Evolutionary conservation across 2,888 invertebrate genomes (phyloP).

Genomic region (Drosophila austrosaltans): DNA sequence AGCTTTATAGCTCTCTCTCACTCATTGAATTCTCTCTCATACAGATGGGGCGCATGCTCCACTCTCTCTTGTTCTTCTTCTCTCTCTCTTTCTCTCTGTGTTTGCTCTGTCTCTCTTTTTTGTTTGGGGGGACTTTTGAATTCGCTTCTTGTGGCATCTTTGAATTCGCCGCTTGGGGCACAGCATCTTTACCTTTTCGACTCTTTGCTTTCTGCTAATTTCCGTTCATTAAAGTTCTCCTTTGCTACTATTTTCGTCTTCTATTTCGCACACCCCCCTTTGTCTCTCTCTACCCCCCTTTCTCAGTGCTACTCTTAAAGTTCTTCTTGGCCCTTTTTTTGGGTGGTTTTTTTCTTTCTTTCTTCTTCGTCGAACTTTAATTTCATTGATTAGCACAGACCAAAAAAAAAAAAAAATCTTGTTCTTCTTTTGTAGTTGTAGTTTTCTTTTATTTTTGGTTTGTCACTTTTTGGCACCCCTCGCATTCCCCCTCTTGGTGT

Average conservation of each 20-base stretch:
- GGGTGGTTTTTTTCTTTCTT: constrained; percentile 33
- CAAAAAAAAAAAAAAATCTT: constrained; percentile 28
- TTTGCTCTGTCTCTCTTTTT: background rate
- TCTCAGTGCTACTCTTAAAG: constrained; percentile 61
- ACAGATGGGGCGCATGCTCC: constrained; percentile 4
- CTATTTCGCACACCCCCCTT: constrained; percentile 46
- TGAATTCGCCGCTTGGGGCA: constrained; percentile 32
- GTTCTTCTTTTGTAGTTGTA: constrained; percentile 42
- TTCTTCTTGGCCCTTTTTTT: constrained; percentile 36
- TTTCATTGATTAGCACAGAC: constrained; percentile 80
- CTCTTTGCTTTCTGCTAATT: constrained; percentile 67
- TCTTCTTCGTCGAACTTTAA: constrained; percentile 68
- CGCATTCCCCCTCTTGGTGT: constrained; percentile 26
- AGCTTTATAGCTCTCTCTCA: constrained; percentile 65
- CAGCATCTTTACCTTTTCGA: constrained; percentile 55
- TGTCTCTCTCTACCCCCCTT: background rate
- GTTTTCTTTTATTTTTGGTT: constrained; percentile 56
- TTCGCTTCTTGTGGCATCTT: constrained; percentile 45
- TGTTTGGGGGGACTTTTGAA: constrained; percentile 20
- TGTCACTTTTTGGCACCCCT: constrained; percentile 45
- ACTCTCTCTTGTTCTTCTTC: constrained; percentile 30
- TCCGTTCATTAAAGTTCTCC: constrained; percentile 77
- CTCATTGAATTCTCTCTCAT: constrained; percentile 59
- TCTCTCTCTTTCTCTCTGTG: background rate
- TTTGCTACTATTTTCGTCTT: constrained; percentile 50